phyloP scores from a whole-genome alignment of 1,140 invertebrate species.

The Zaprionus taronus region DNA sequence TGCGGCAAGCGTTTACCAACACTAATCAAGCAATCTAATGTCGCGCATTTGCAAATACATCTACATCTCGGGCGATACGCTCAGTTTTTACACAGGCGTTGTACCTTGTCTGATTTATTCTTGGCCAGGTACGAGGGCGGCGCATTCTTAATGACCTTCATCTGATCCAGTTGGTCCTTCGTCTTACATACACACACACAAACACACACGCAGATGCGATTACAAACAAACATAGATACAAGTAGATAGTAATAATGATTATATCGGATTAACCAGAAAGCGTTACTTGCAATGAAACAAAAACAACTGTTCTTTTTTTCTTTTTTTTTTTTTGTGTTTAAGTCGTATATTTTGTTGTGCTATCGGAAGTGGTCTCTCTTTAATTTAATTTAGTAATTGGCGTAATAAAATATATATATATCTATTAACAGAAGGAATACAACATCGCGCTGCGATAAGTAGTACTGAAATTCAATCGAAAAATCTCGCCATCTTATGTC shows the following conservation, averaged over 20 bases:
- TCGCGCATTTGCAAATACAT: conserved; percentile 36
- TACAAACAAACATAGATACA: conserved; percentile 14
- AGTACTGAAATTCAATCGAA: conserved; percentile 54
- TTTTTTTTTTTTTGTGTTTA: conserved; percentile 4
- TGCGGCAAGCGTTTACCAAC: conserved; percentile 65
- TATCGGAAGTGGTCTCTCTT: conserved; percentile 24
- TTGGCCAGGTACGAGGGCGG: conserved; percentile 92
- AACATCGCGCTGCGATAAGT: conserved; percentile 51
- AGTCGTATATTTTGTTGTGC: conserved; percentile 25
- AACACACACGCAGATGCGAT: neutral
- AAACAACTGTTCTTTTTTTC: conserved; percentile 14
- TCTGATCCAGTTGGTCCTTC: conserved; percentile 89
- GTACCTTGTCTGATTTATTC: conserved; percentile 94
- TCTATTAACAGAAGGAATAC: conserved; percentile 44
- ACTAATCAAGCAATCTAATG: conserved; percentile 51
- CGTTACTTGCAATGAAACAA: conserved; percentile 28
- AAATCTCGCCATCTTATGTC: conserved; percentile 28
- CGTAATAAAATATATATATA: conserved; percentile 60
- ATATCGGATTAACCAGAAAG: conserved; percentile 25
- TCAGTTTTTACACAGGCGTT: neutral
- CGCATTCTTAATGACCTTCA: conserved; percentile 91
- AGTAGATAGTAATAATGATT: neutral
- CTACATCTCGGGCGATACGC: conserved; percentile 20
- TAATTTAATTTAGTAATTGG: conserved; percentile 38
- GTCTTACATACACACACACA: conserved; percentile 55